Base-by-base conservation (phyloP, 1,140 invertebrate genomes). In the Apis laboriosa region DNA sequence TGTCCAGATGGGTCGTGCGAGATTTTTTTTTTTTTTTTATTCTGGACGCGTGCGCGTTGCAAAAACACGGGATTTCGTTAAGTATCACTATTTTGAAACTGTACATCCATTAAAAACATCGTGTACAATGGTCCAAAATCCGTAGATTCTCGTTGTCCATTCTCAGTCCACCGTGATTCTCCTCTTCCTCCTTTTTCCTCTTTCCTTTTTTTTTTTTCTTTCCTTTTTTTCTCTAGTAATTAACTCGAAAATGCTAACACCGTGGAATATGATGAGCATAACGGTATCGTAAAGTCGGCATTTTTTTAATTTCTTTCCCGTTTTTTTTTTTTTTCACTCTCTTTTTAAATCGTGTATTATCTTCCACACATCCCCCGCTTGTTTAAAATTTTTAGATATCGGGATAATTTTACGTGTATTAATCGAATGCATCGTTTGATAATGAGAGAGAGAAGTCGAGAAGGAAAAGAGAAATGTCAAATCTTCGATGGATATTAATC, bases 211-310 rank as follows among this genome's bases (percentile, higher is more conserved):
- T 17, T 1, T 17, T 19, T 58, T 19, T 7, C 34, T 4, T 0
- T 1, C 24, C 60, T 15, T n/a, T n/a, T 58, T 72, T 55, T 63
- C 11, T 24, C 8, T 49, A 34, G 75, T 83, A 83, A 83, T 83
- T 78, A 83, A 83, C 80, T 83, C 75, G 64, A 83, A 83, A 83
- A 78, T 56, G 80, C 80, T 63, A 64, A 76, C 80, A 76, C 73
- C 55, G 74, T 78, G 75, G 66, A 71, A 83, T 21, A 70, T 58
- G 58, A 28, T 8, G 15, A 64, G n/a, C 75, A 67, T 56, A 71
- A 71, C 66, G 56, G 58, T 19, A 34, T 21, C 58, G 49, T 24
- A 53, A 55, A 53, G 24, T 49, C 43, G 49, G 19, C 68, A 19
- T 24, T 56, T 72, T 56, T 56, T 72, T 0, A 24, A 21, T 43